Percentiles rank a stretch among this genome's conserved stretches.
These are phyloP conservation scores for Scolanthus callimorphus DNA, from an alignment of 92 coral and sea anemone species.

Conservation along the genomic window DNA sequence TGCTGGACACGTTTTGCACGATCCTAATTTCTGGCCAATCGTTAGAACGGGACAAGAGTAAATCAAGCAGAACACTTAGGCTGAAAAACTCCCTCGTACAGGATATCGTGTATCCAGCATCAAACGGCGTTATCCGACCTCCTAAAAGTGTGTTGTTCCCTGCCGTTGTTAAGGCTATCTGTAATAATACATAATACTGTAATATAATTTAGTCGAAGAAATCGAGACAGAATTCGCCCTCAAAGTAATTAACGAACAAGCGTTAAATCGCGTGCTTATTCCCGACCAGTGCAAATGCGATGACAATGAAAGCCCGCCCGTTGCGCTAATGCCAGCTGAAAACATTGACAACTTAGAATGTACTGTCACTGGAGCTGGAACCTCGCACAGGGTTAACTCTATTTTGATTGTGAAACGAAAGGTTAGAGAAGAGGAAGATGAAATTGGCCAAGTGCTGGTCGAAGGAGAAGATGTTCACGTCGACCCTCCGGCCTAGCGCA, in stretches of 20 bases:
- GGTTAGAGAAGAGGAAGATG: background rate
- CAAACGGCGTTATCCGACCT: constrained; percentile 41
- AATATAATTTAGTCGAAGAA: constrained; percentile 50
- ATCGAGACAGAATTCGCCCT: constrained; percentile 37
- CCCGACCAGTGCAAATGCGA: constrained; percentile 18
- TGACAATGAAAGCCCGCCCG: constrained; percentile 12
- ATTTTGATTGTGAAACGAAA: constrained; percentile 22
- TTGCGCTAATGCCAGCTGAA: constrained; percentile 38
- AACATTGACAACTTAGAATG: constrained; percentile 56
- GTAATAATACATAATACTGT: constrained; percentile 52
- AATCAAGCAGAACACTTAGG: constrained; percentile 34
- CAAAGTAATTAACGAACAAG: constrained; percentile 31
- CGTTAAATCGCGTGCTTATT: constrained; percentile 38
- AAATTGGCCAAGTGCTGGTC: no score
- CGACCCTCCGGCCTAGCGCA: constrained; percentile 33
- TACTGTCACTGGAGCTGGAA: constrained; percentile 64
- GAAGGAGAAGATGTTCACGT: background rate
- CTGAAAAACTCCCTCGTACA: constrained; percentile 44
- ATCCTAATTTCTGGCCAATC: constrained; percentile 54
- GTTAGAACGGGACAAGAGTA: constrained; percentile 31
- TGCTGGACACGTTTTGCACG: constrained; percentile 32
- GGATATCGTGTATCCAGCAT: constrained; percentile 40
- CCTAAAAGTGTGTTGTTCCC: constrained; percentile 55
- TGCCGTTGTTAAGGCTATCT: constrained; percentile 51
- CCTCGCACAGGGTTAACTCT: constrained; percentile 61